Conservation (phyloP, 2,113 vertebrate genomes). For the Hoplias malabaricus region DNA sequence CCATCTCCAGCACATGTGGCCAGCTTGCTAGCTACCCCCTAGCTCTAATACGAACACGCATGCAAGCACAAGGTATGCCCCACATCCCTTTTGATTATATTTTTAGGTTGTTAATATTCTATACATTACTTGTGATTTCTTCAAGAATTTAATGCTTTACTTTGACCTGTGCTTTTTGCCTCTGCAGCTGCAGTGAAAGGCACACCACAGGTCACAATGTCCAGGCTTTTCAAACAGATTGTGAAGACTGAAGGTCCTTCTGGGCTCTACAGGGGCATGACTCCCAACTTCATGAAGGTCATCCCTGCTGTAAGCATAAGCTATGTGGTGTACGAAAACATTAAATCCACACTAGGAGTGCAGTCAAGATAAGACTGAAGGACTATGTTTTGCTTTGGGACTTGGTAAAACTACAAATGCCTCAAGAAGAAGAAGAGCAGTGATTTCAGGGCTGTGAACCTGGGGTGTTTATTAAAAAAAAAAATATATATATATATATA, state of each 20-base stretch:
- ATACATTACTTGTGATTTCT: background rate
- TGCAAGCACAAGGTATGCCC: slow-evolving; percentile 90
- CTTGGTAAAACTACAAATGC: background rate
- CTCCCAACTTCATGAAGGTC: slow-evolving; percentile 97
- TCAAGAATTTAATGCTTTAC: background rate
- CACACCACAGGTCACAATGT: slow-evolving; percentile 80
- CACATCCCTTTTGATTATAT: background rate
- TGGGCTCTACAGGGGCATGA: slow-evolving; percentile 92
- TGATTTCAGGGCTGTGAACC: slow-evolving; percentile 55
- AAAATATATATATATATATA: no score
- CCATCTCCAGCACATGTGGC: slow-evolving; percentile 93
- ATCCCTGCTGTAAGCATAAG: slow-evolving; percentile 98
- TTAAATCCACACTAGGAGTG: slow-evolving; percentile 92
- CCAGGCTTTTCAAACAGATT: slow-evolving; percentile 89
- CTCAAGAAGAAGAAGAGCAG: background rate
- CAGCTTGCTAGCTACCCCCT: slow-evolving; percentile 94
- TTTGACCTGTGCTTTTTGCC: background rate
- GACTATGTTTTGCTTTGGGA: background rate
- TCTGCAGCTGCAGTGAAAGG: slow-evolving; percentile 78
- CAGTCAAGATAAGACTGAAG: slow-evolving; percentile 80
- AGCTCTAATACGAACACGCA: slow-evolving; percentile 91
- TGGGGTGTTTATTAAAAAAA: no score
- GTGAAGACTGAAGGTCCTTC: slow-evolving; percentile 86
- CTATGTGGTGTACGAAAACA: slow-evolving; percentile 94
- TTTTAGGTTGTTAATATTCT: background rate